Evolutionary conservation across 1,140 invertebrate genomes (phyloP), one percentile per base, ranked within the genome.

Genomic region (Phenacoccus solenopsis): DNA sequence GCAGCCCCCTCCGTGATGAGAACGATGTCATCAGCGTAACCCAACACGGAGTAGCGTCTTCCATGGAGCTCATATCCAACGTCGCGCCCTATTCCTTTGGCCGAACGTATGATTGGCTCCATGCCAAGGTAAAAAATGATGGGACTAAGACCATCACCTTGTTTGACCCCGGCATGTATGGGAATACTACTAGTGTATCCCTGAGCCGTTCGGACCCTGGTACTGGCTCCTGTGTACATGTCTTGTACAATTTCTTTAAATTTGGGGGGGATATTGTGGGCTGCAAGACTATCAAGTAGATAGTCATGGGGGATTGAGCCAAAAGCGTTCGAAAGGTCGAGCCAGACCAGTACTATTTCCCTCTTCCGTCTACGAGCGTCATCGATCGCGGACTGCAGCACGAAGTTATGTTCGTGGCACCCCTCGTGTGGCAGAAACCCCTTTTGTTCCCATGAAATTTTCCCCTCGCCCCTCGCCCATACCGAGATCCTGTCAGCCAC

Each of bases 401-500:
- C 5, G 16, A 49, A 49, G 38, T 49, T 49, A n/a, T 49, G 38
- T 49, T 49, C 16, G 38, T 49, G 38, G 20, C 38, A 49, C 0
- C 71, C 72, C 7, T 73, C 70, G 1, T 64, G 1, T 0, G 72
- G 56, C 1, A 68, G 13, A 20, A 71, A 70, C 0, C 57, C 76
- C 56, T 76, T 76, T 28, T 75, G 75, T 2, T 22, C 49, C 12
- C 10, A 25, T 5, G 49, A 56, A 73, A 13, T n/a, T 1, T 28
- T 67, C 0, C 38, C 27, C 20, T 70, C 30, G 0, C 3, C 22
- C 0, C 25, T 28, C 0, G 73, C 68, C 20, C 75, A 69, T 10
- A 1, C 13, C 0, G 21, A 22, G 3, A 72, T 10, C 9, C 70
- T 59, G 59, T 32, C 7, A 0, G 73, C 30, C n/a, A 78, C 0